Base-by-base conservation (phyloP, 2,888 invertebrate species). In the Apamea epomidion region DNA sequence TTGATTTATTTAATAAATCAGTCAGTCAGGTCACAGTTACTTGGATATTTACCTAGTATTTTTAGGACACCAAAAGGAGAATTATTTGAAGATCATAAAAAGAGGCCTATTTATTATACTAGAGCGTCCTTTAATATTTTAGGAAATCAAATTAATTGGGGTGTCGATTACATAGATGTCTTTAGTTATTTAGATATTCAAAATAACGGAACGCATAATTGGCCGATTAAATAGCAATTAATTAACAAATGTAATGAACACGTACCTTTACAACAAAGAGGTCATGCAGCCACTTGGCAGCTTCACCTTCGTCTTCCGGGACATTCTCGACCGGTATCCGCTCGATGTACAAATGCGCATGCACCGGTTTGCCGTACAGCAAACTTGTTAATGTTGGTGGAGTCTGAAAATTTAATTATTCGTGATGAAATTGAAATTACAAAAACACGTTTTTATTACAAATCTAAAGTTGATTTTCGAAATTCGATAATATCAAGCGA, bases 271-370 rank as follows among this genome's bases (percentile, higher is more conserved):
- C 97, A 87, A 98, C 97, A 94, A 98, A 99, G 60, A 98, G 96
- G 76, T 98, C 97, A 89, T 99, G 98, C 82, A 99, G 95, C 98
- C 99, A 99, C 81, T 98, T 97, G 10, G 98, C 97, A 78, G 98
- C 98, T 85, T 98, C 98, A 45, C 96, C 97, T 88, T 98, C 98
- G 76, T 97, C 98, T 70, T 98, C 97, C 0, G 99, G 99, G 54
- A 99, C 97, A 74, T 98, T 97, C 71, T 98, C 98, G 69, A 99
- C 96, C 1, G 98, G 98, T 93, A 99, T 98, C 91, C 99, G 97
- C 86, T 98, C 97, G 89, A 99, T 98, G 91, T 98, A 98, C 95
- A 99, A 96, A 92, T 99, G 98, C 0, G 98, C 98, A 84, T 97
- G 97, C 0, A 99, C 97, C 58, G 97, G 95, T 91, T 98, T 97